Base-by-base conservation (phyloP, 2,113 vertebrate genomes). In the Nothobranchius furzeri region DNA sequence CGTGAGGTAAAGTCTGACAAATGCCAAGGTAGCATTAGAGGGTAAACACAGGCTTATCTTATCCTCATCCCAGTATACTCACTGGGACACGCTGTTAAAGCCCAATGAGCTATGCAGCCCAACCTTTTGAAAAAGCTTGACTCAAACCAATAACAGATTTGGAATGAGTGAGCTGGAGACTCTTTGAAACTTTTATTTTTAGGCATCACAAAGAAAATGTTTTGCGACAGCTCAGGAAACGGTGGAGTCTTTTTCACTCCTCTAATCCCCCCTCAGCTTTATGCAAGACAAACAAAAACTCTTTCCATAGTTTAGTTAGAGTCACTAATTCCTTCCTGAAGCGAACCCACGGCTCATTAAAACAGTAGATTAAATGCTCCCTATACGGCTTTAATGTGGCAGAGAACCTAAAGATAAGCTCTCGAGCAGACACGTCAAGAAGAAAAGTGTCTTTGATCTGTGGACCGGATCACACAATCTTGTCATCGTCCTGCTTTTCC, bases 11-110 rank as follows among this genome's bases (percentile, higher is more conserved):
- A 69, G 83, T 69, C 74, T 77, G 70, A 42, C 74, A 75, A 76
- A 59, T 68, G 69, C 84, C 77, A 86, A 81, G 72, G 70, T 68
- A 75, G 82, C 43, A 75, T 67, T 76, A 73, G 74, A 75, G 78
- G 70, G 82, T 83, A 84, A 90, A 87, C 81, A 89, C 20, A 60
- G 60, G 65, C 75, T 88, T 90, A 87, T 89, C 88, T 88, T 73
- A 79, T 87, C 81, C 74, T 81, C 61, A 72, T 85, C 84, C 83
- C 81, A 66, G 70, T 57, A 64, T 46, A 64, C 81, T 79, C 76
- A 63, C 76, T 12, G 58, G 79, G 72, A 58, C 66, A 47, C 57
- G 9, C 68, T 72, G 67, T 75, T 73, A 74, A 61, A 78, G 73
- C 68, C 70, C 75, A 59, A 55, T 24, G 67, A 55, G 51, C 50